Base-by-base conservation (phyloP, 1,140 invertebrate species). In the Zaprionus taronus region DNA sequence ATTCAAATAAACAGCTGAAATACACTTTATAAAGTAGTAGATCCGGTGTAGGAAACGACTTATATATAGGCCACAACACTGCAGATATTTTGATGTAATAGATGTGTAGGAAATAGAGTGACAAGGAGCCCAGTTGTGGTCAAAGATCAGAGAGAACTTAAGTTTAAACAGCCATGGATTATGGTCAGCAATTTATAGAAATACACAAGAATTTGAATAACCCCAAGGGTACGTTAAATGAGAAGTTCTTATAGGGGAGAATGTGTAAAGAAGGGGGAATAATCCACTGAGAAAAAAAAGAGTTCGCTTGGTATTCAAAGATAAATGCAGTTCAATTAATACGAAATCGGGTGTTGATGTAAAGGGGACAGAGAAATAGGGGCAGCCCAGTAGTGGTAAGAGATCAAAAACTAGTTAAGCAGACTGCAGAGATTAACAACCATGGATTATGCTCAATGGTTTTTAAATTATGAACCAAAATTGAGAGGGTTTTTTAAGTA, bases 1-100 rank as follows among this genome's bases (percentile, higher is more conserved):
- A 49, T 57, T 74, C 72, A 57, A 55, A 31, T 17, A 61, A 73
- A 78, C 31, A 34, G 81, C 78, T 85, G 81, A 77, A 83, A 83
- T 56, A 67, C 49, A 57, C 24, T 22, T 68, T 55, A 49, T 64
- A 47, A 3, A 34, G 31, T 34, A 34, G 31, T 3, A 34, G n/a
- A 28, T 34, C 34, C 68, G 31, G 24, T 17, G 26, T 20, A 5
- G 11, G 51, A 75, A 47, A 72, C 55, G 34, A 60, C 15, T 34
- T 55, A 58, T 34, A 58, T 34, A 49, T n/a, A 53, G 34, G 34
- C n/a, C 17, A 51, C 17, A 44, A 56, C 49, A 57, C 36, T 44
- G 7, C 38, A 41, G 44, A 60, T n/a, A 49, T 34, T 34, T 34
- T 3, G 24, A 11, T 51, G 22, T 24, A 51, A 24, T 51, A 51